Percentiles rank a stretch among this genome's conserved stretches.
These are phyloP conservation scores for Cenopis cana DNA, from an alignment of 2,888 invertebrate species.

Conservation along the genomic window DNA sequence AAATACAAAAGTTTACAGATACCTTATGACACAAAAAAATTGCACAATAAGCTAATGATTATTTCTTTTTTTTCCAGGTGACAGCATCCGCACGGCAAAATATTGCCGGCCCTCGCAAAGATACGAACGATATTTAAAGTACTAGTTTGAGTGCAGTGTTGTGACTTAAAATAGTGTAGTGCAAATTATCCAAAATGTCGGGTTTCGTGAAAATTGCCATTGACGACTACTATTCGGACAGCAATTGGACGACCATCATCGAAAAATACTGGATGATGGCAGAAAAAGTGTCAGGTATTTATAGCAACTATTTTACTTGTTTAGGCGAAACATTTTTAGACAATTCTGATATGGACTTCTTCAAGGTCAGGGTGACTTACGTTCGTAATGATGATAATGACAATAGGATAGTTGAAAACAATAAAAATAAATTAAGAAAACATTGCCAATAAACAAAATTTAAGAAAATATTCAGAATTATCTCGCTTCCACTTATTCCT, in stretches of 20 bases:
- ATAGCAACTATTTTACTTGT: slow-evolving; percentile 25
- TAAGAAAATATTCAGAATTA: too few relatives aligned
- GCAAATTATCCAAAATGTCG: slow-evolving; percentile 73
- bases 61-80: slow-evolving; percentile 69
- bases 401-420: too few relatives aligned
- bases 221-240: slow-evolving; percentile 87
- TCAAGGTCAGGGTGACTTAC: too few relatives aligned
- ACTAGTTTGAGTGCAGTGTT: slow-evolving; percentile 49
- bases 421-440: too few relatives aligned
- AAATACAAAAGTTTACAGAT: too few relatives aligned
- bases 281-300: slow-evolving; percentile 89
- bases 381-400: too few relatives aligned
- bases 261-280: slow-evolving; percentile 90
- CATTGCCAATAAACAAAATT: too few relatives aligned
- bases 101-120: slow-evolving; percentile 61
- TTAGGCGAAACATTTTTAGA: neutral
- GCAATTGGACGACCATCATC: slow-evolving; percentile 87
- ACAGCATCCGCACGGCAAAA: slow-evolving; percentile 74
- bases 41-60: slow-evolving; percentile 10
- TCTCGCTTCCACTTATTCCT: too few relatives aligned
- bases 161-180: slow-evolving; percentile 33
- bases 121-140: slow-evolving; percentile 17
- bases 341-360: too few relatives aligned
- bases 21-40: neutral
- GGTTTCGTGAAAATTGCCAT: slow-evolving; percentile 88